A percentile compares a stretch with the other conserved stretches of the same genome.
These are phyloP conservation scores for Apus apus DNA, from an alignment of 2,113 vertebrate genomes.

Conservation along the genomic window DNA sequence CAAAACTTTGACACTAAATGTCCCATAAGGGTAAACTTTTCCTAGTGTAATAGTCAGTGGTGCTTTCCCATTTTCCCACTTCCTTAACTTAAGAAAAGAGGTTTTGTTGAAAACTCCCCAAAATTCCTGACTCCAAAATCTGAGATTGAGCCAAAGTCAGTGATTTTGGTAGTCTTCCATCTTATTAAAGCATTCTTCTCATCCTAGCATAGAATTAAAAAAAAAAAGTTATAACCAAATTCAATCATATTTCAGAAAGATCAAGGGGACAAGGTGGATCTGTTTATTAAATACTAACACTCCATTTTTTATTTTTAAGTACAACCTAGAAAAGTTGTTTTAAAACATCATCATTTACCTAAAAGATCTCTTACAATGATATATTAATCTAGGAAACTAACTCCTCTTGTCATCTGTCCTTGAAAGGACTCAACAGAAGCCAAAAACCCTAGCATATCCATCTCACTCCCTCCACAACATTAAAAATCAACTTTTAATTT, in stretches of 20 bases:
- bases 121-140: neutral
- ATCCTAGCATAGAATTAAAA: neutral
- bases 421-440: neutral
- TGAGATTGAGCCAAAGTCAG: neutral
- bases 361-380: neutral
- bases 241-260: neutral
- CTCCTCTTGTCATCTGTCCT: neutral
- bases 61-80: neutral
- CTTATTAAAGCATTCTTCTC: neutral
- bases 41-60: neutral
- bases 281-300: neutral
- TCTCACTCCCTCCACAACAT: neutral
- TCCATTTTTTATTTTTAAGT: neutral
- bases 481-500: neutral
- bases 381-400: neutral
- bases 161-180: neutral
- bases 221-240: neutral
- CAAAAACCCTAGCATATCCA: rapidly evolving
- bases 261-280: neutral
- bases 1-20: neutral
- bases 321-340: neutral
- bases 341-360: neutral
- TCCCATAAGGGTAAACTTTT: neutral
- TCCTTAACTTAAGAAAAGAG: neutral
- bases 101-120: neutral